phyloP scores from a whole-genome alignment of 2,888 invertebrate species.

The Pseudanteris insignis region DNA sequence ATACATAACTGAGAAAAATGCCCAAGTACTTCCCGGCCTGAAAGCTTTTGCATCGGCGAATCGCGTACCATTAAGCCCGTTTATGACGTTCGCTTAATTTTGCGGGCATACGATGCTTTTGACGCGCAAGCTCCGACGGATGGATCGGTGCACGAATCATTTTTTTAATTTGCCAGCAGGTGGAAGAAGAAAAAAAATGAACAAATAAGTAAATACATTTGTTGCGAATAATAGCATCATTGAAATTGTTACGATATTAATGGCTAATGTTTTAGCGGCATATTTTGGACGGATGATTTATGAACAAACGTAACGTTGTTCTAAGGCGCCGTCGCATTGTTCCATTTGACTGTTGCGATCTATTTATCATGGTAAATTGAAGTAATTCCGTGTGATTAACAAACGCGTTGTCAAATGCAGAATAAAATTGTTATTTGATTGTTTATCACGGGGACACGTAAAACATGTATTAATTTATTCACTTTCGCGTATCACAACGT shows the following conservation, averaged over 20 bases:
- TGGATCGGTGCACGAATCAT: conserved; percentile 31
- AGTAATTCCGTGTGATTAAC: conserved; percentile 24
- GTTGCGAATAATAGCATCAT: too few relatives aligned
- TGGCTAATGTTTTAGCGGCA: conserved; percentile 1
- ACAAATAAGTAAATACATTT: too few relatives aligned
- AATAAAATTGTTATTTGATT: conserved; percentile 21
- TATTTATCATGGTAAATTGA: conserved; percentile 14
- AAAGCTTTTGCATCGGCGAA: conserved; percentile 44
- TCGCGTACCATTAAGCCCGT: conserved; percentile 58
- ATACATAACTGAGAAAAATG: conserved; percentile 62
- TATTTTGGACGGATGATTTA: conserved; percentile 17
- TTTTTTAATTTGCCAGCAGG: conserved; percentile 32
- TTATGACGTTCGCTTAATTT: conserved; percentile 65
- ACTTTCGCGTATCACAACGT: conserved; percentile 36
- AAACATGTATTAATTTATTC: conserved; percentile 40
- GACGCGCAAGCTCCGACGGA: conserved; percentile 31
- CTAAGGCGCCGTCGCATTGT: too few relatives aligned
- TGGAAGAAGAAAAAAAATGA: too few relatives aligned
- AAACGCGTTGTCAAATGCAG: conserved; percentile 18
- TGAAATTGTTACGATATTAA: conserved; percentile 14
- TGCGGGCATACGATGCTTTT: conserved; percentile 55
- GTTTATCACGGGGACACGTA: conserved; percentile 17
- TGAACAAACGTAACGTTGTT: too few relatives aligned
- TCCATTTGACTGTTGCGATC: not conserved
- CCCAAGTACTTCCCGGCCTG: conserved; percentile 61